These are phyloP conservation scores for Eristalinus aeneus DNA, from an alignment of 2,888 invertebrate species.

Conservation along the genomic window DNA sequence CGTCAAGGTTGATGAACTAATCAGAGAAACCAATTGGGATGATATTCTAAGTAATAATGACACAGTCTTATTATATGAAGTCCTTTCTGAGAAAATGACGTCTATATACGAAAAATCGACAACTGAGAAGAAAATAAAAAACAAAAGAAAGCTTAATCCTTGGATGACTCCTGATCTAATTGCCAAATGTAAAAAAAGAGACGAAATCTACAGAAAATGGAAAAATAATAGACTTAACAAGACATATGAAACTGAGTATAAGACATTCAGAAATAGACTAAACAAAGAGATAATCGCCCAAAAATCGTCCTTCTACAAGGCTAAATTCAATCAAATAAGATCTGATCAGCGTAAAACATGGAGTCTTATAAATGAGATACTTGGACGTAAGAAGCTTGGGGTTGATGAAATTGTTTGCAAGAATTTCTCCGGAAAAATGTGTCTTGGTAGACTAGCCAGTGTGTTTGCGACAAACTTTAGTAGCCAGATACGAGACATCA, in stretches of 20 bases:
- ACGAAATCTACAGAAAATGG: constrained; percentile 7
- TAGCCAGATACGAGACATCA: background rate
- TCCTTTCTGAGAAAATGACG: background rate
- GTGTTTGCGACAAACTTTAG: background rate
- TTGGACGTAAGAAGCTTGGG: background rate
- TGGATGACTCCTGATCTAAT: background rate
- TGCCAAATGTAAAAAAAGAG: constrained; percentile 11
- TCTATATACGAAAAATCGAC: constrained; percentile 15
- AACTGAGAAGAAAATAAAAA: background rate
- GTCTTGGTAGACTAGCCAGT: background rate
- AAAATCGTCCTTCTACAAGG: background rate
- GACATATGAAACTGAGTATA: constrained; percentile 7
- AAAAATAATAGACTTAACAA: background rate
- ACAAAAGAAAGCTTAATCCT: background rate
- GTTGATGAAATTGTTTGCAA: background rate
- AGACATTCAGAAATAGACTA: background rate
- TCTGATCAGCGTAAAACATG: constrained; percentile 4
- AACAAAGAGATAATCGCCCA: constrained; percentile 11
- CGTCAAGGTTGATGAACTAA: background rate
- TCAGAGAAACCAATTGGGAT: constrained; percentile 11
- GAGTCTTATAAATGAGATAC: background rate
- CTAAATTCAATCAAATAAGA: background rate
- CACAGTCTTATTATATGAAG: background rate
- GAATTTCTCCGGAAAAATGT: background rate
- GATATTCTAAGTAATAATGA: background rate